These are phyloP conservation scores for Chelonoidis abingdonii DNA, from an alignment of 2,113 vertebrate species.

Conservation along the genomic window DNA sequence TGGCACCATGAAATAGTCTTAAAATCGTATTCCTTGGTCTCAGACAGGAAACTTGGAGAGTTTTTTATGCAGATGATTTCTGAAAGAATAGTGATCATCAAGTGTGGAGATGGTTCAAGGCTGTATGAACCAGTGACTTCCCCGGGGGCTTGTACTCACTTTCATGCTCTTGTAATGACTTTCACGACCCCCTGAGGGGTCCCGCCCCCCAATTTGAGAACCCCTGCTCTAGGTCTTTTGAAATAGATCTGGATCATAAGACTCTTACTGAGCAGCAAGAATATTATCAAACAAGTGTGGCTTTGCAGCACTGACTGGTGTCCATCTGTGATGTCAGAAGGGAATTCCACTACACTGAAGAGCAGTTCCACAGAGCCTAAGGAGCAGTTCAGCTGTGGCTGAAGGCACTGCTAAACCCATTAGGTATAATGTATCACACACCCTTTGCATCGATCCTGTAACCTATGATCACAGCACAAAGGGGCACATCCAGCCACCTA, in stretches of 20 bases:
- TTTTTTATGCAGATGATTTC: too few relatives aligned
- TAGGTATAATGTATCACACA: background rate
- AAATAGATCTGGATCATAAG: background rate
- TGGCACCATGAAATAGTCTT: too few relatives aligned
- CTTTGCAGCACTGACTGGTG: background rate
- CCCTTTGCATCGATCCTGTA: background rate
- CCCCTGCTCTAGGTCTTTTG: background rate
- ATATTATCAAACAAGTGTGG: rapidly evolving
- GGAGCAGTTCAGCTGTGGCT: background rate
- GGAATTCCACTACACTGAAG: background rate
- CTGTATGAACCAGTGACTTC: too few relatives aligned
- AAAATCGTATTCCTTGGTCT: too few relatives aligned
- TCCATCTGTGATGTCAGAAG: background rate
- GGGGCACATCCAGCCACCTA: background rate
- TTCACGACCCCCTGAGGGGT: too few relatives aligned
- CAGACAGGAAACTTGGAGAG: too few relatives aligned
- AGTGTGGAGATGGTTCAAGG: too few relatives aligned
- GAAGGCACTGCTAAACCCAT: background rate
- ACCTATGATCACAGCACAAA: background rate
- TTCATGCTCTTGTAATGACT: too few relatives aligned
- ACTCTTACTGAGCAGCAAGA: background rate
- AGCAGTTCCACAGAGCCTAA: background rate
- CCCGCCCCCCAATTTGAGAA: too few relatives aligned
- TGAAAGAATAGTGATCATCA: too few relatives aligned
- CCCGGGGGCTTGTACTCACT: too few relatives aligned